A percentile compares a stretch with the other conserved stretches of the same genome.
These are phyloP conservation scores for Crotalus viridis DNA, from an alignment of 2,113 vertebrate species.

Conservation along the genomic window DNA sequence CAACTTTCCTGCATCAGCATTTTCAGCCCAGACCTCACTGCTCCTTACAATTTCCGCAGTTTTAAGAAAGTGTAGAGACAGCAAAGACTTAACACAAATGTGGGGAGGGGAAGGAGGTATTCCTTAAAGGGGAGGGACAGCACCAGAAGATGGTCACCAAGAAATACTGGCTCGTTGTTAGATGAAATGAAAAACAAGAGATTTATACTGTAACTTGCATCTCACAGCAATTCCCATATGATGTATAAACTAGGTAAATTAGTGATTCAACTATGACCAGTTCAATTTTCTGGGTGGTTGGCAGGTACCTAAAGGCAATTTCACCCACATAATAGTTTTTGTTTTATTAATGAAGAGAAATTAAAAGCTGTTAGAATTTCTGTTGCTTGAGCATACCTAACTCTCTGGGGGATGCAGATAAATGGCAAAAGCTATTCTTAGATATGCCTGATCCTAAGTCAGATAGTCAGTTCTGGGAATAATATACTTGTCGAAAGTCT, in stretches of 20 bases:
- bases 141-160: background rate
- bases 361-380: background rate
- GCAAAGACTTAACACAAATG: constrained; percentile 9
- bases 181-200: background rate
- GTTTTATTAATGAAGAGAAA: background rate
- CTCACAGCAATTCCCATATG: background rate
- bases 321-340: background rate
- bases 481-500: background rate
- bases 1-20: background rate
- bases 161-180: background rate
- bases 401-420: background rate
- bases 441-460: background rate
- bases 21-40: background rate
- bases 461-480: background rate
- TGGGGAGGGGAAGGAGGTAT: background rate
- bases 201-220: background rate
- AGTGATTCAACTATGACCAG: background rate
- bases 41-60: constrained; percentile 6
- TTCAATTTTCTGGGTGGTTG: background rate
- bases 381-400: background rate
- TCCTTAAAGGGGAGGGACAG: constrained; percentile 11
- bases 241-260: background rate
- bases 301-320: background rate
- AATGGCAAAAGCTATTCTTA: background rate
- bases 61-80: background rate